Conservation (phyloP, 2,888 invertebrate species). For the Eremobia ochroleuca region DNA sequence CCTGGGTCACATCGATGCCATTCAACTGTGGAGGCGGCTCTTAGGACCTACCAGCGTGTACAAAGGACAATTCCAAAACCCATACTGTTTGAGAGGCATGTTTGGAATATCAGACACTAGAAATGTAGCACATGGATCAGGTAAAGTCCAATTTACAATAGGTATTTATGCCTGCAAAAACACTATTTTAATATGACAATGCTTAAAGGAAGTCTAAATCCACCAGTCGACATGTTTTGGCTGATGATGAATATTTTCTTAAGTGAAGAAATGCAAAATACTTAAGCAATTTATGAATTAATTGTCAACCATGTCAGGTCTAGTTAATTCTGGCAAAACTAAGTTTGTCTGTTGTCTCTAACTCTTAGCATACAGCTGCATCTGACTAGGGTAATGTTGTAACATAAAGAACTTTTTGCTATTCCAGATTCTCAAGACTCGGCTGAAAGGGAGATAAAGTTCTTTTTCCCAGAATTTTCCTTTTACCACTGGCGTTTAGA, state of each 20-base stretch:
- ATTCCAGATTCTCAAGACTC: conserved; percentile 94
- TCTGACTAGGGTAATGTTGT: not conserved
- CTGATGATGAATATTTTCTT: not conserved
- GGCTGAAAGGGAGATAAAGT: conserved; percentile 94
- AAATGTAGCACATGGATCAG: conserved; percentile 98
- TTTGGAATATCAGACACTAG: conserved; percentile 98
- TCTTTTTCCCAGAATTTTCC: conserved; percentile 96
- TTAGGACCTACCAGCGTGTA: conserved; percentile 98
- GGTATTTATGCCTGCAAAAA: not conserved
- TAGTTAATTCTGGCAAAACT: not conserved
- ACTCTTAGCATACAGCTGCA: not conserved
- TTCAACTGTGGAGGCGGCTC: conserved; percentile 94
- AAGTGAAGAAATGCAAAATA: not conserved
- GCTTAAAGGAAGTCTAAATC: too few species aligned
- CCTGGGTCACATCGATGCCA: conserved; percentile 94
- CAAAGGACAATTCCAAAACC: conserved; percentile 94
- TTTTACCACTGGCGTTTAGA: conserved; percentile 92
- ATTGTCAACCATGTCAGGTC: not conserved
- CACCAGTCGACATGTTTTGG: not conserved
- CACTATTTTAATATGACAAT: not conserved
- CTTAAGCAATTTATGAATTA: not conserved
- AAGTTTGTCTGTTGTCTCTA: not conserved
- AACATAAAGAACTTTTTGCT: conserved; percentile 12
- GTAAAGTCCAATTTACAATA: conserved; percentile 85
- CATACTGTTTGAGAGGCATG: conserved; percentile 94